These are phyloP conservation scores for Hassar affinis DNA, from an alignment of 2,113 vertebrate species.

Conservation along the genomic window DNA sequence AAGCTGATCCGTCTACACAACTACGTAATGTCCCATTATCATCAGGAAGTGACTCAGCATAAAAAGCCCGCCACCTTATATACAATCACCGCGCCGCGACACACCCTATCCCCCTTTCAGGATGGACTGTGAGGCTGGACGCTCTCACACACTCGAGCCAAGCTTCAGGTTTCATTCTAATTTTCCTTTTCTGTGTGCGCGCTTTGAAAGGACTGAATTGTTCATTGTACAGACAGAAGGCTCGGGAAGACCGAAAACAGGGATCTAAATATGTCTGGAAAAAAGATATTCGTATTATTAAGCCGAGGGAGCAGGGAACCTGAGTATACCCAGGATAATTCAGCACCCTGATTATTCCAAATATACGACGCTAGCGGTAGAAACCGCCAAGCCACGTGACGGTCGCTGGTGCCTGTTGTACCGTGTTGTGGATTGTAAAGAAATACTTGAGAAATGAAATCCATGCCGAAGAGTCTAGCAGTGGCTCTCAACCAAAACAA, in stretches of 20 bases:
- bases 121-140: not conserved
- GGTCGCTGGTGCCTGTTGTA: too few species aligned
- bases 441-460: not conserved
- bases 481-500: not conserved
- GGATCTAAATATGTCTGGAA: slow-evolving; percentile 4
- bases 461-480: not conserved
- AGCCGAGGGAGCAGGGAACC: not conserved
- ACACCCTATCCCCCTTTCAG: slow-evolving; percentile 35
- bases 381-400: slow-evolving; percentile 1
- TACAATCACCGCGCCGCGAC: not conserved
- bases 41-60: not conserved
- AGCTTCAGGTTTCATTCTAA: slow-evolving; percentile 62
- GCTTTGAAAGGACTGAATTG: slow-evolving; percentile 66
- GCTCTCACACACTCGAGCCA: slow-evolving; percentile 34
- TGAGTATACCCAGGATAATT: not conserved
- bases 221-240: slow-evolving; percentile 58
- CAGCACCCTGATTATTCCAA: not conserved
- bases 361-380: not conserved
- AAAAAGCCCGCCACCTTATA: not conserved
- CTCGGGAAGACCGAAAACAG: not conserved
- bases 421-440: not conserved
- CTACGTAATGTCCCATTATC: not conserved
- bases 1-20: not conserved
- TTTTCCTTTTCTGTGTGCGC: slow-evolving; percentile 57
- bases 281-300: not conserved